Evolutionary conservation across 1,140 invertebrate genomes (phyloP), one percentile per base, ranked within the genome.

Genomic region (Eubasilissa regina): DNA sequence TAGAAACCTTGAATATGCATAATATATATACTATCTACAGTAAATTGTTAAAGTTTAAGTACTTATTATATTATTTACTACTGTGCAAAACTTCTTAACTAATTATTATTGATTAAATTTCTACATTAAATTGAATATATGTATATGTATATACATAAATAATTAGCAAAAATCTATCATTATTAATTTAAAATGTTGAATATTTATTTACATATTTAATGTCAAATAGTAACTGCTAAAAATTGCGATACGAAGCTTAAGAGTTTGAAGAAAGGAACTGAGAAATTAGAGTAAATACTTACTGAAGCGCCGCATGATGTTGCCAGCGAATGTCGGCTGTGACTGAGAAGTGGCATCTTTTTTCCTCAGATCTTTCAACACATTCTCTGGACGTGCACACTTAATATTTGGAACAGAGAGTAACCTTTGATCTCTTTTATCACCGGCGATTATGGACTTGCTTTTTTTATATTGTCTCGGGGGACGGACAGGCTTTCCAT

Each of bases 281-380:
- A 75, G n/a, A 35, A 51, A 35, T 55, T 73, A 75, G 83, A 87
- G 78, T 88, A 84, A 85, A 91, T 91, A 96, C 95, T 96, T 95
- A 96, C 94, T 95, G 92, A 95, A 94, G 90, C 94, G 92, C 86
- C 94, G 92, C 89, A 94, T 94, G 83, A 95, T 89, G 90, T 91
- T 93, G 84, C 93, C 92, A 81, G 93, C 91, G 87, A 94, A 93
- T 66, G 92, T 90, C 35, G 90, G 88, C 83, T 86, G 88, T 48
- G 83, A 83, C 75, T 85, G 83, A 83, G 83, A 87, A 74, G 56
- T 82, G 45, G n/a, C 56, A 51, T 83, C 81, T 83, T 86, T 87
- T 84, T 85, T 90, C 82, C 88, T 87, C 84, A 88, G 80, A 83
- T 86, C 87, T 85, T 82, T 85, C 79, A 84, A 84, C 74, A 78